Evolutionary conservation across 2,797 vertebrate species (phyloP).

Genomic region (Urocyon cinereoargenteus): DNA sequence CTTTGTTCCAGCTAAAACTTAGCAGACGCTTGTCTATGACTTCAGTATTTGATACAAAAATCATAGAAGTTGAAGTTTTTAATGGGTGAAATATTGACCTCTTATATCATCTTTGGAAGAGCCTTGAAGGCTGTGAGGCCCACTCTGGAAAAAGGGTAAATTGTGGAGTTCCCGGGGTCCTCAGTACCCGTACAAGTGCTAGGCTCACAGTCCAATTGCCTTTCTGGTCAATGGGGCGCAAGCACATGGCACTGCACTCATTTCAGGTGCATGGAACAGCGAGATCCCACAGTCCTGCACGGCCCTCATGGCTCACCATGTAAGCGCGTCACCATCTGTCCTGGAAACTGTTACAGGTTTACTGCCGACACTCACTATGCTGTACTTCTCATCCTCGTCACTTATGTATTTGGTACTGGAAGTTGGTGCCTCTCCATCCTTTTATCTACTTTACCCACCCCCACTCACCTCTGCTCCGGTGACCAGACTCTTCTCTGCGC

Average conservation of each 20-base stretch:
- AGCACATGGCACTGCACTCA: accelerated
- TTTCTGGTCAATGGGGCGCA: background rate
- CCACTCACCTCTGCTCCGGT: background rate
- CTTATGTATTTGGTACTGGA: background rate
- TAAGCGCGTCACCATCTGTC: too few relatives aligned
- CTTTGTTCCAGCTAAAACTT: accelerated
- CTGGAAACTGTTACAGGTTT: background rate
- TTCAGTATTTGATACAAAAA: accelerated
- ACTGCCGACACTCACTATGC: background rate
- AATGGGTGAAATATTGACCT: background rate
- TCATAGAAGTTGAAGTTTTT: background rate
- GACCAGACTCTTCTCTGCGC: background rate
- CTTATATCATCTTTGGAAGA: background rate
- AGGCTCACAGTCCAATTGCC: background rate
- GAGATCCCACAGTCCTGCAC: accelerated
- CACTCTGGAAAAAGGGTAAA: background rate
- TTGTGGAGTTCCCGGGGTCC: accelerated
- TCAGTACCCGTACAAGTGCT: accelerated
- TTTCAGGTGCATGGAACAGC: too few relatives aligned
- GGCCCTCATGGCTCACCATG: accelerated
- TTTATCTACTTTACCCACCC: background rate
- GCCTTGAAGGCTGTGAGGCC: background rate
- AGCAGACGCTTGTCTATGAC: background rate
- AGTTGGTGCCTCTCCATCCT: background rate
- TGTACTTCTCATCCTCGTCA: background rate